Percentiles rank a stretch among this genome's conserved stretches.
Evolutionary conservation across 2,888 invertebrate genomes (phyloP).

Genomic region (Atrina japonica): DNA sequence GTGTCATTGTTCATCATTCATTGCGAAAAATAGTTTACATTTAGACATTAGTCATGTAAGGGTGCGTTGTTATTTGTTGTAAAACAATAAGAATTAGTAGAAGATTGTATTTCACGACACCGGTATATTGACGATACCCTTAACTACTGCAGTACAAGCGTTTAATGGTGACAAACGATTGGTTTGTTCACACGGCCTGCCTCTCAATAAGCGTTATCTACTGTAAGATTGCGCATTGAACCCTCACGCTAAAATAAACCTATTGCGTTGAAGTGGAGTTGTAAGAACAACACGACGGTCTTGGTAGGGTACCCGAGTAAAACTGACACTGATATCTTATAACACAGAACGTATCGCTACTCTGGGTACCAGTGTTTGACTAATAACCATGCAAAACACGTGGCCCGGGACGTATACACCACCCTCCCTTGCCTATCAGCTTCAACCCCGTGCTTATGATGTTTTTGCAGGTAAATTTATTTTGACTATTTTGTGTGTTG

Average conservation of each 20-base stretch:
- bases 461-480: conserved; percentile 44
- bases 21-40: no score
- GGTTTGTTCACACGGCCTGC: conserved; percentile 34
- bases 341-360: conserved; percentile 28
- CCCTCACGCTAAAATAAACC: conserved; percentile 42
- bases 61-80: background rate
- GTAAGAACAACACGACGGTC: conserved; percentile 29
- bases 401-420: conserved; percentile 47
- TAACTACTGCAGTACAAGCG: conserved; percentile 11
- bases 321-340: conserved; percentile 38
- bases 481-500: no score
- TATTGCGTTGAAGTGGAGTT: conserved; percentile 42
- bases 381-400: conserved; percentile 48
- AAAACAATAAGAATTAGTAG: conserved; percentile 23
- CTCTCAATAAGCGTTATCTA: conserved; percentile 35
- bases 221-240: conserved; percentile 43
- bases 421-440: conserved; percentile 41
- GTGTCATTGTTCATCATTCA: no score
- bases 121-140: background rate
- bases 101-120: conserved; percentile 1
- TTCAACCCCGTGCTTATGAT: conserved; percentile 43
- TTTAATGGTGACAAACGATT: conserved; percentile 27
- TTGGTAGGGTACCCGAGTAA: conserved; percentile 34
- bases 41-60: no score
- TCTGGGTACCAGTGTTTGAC: conserved; percentile 30